A percentile compares a stretch with the other conserved stretches of the same genome.
Evolutionary conservation across 1,140 invertebrate genomes (phyloP).

Genomic region (Brachionus koreanus): DNA sequence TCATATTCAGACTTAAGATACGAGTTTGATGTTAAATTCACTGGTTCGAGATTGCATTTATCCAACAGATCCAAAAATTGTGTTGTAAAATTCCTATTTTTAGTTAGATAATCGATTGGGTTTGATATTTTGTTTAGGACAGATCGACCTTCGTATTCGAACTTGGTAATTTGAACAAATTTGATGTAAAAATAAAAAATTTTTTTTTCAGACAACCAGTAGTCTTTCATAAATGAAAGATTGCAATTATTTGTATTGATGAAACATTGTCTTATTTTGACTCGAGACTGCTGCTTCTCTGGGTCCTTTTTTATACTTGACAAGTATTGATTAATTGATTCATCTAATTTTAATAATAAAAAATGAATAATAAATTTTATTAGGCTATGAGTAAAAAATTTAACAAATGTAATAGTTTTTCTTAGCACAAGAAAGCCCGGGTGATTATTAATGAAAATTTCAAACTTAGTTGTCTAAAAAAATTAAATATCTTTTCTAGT

Average conservation of each 20-base stretch:
- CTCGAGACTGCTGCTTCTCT: neutral
- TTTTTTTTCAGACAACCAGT: neutral
- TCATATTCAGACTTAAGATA: neutral
- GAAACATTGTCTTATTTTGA: conserved; percentile 1
- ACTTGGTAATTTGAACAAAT: neutral
- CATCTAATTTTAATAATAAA: neutral
- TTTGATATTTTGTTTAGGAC: neutral
- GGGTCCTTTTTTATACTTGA: neutral
- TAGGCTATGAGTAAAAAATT: neutral
- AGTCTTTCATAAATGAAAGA: neutral
- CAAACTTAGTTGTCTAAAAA: too few species aligned
- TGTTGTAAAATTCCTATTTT: neutral
- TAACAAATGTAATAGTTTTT: neutral
- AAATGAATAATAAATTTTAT: neutral
- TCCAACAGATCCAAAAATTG: neutral
- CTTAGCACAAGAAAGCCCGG: too few species aligned
- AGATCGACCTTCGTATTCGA: neutral
- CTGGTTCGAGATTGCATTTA: neutral
- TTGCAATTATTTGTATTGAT: neutral
- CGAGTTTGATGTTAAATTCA: neutral
- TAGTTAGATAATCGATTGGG: neutral
- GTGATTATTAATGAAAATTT: too few species aligned
- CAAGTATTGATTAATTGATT: neutral
- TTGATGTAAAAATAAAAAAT: neutral
- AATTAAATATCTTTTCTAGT: too few species aligned